A percentile compares a stretch with the other conserved stretches of the same genome.
Conservation (phyloP, 2,113 vertebrate species). For the Amphiprion ocellaris region DNA sequence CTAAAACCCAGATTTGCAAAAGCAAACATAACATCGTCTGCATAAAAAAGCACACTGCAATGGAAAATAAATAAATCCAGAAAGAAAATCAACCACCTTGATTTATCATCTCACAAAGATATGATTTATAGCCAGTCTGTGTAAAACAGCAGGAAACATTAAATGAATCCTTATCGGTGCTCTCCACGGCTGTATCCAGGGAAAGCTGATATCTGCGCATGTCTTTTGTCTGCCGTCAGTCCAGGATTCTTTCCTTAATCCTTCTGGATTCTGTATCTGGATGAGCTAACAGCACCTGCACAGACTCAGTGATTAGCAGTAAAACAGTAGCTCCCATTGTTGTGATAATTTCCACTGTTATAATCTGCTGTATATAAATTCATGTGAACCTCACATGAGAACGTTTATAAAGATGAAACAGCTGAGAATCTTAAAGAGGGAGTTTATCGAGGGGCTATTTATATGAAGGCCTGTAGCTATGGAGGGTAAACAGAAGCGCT, state of each 20-base stretch:
- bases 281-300: conserved; percentile 43
- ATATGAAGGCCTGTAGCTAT: conserved; percentile 46
- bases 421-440: conserved; percentile 50
- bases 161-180: background rate
- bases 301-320: conserved; percentile 45
- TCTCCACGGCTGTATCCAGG: background rate
- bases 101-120: background rate
- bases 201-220: conserved; percentile 24
- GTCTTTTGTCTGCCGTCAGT: conserved; percentile 29
- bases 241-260: conserved; percentile 41
- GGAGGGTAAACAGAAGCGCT: conserved; percentile 42
- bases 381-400: conserved; percentile 27
- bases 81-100: no score
- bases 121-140: background rate
- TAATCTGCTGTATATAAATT: conserved; percentile 26
- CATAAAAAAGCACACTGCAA: no score
- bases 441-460: conserved; percentile 53
- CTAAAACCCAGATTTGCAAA: no score
- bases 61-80: no score
- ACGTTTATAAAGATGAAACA: conserved; percentile 40
- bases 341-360: conserved; percentile 25
- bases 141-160: conserved; percentile 2
- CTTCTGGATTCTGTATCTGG: conserved; percentile 21
- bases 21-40: no score
- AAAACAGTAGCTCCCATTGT: conserved; percentile 48